These are phyloP conservation scores for Ephialtes manifestator DNA, from an alignment of 2,888 invertebrate genomes.

Conservation along the genomic window DNA sequence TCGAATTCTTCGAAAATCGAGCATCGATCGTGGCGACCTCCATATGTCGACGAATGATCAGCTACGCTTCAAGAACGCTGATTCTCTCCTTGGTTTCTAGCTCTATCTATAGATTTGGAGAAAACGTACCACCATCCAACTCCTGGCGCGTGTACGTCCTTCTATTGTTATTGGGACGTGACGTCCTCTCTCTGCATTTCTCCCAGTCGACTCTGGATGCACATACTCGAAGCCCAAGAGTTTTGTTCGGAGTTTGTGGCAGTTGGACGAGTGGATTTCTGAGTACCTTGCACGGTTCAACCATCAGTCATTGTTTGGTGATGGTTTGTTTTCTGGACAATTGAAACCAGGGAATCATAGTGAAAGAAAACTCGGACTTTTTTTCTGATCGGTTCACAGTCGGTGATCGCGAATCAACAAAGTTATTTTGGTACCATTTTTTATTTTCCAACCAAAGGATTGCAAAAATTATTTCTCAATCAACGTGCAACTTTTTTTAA, in stretches of 20 bases:
- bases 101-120: slow-evolving; percentile 3
- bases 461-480: no score
- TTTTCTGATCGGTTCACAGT: not conserved
- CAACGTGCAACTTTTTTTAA: no score
- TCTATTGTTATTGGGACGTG: slow-evolving; percentile 38
- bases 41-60: slow-evolving; percentile 21
- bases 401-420: not conserved
- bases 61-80: slow-evolving; percentile 25
- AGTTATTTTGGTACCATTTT: no score
- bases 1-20: slow-evolving; percentile 28
- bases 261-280: slow-evolving; percentile 15
- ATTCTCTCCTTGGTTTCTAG: slow-evolving; percentile 1
- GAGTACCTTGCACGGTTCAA: not conserved
- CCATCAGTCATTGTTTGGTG: not conserved
- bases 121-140: slow-evolving; percentile 11
- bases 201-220: not conserved
- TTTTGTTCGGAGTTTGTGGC: not conserved
- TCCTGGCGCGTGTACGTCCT: slow-evolving; percentile 13
- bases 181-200: slow-evolving; percentile 21
- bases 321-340: not conserved
- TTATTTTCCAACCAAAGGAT: no score
- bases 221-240: not conserved
- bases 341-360: not conserved
- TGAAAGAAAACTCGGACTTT: not conserved
- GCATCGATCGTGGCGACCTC: slow-evolving; percentile 8